Conservation (phyloP, 2,888 invertebrate species). For the Chouioia cunea region DNA sequence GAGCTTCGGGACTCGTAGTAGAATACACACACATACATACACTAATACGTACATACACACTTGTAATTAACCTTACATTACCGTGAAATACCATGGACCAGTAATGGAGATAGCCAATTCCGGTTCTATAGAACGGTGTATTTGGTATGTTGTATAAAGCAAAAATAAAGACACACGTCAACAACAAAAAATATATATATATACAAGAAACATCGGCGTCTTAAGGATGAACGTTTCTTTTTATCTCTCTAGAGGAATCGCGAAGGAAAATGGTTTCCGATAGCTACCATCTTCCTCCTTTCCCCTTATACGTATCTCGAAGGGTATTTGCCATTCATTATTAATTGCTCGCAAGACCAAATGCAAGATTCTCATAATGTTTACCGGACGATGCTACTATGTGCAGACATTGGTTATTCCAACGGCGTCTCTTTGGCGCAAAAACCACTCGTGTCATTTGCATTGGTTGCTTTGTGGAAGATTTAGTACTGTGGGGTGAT, state of each 20-base stretch:
- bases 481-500: background rate
- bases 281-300: slow-evolving; percentile 3
- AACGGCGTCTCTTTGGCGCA: background rate
- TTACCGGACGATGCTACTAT: background rate
- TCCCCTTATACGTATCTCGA: slow-evolving; percentile 16
- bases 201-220: slow-evolving; percentile 1
- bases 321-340: slow-evolving; percentile 54
- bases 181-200: slow-evolving; percentile 8
- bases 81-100: slow-evolving; percentile 17
- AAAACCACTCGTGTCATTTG: slow-evolving; percentile 13
- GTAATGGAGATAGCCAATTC: slow-evolving; percentile 46
- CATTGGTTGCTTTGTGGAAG: background rate
- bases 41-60: background rate
- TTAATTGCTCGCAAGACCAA: slow-evolving; percentile 49
- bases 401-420: slow-evolving; percentile 11
- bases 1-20: no score
- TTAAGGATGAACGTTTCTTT: slow-evolving; percentile 1
- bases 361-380: background rate
- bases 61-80: slow-evolving; percentile 37
- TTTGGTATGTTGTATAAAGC: no score
- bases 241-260: slow-evolving; percentile 21
- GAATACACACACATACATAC: background rate
- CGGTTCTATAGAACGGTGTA: background rate
- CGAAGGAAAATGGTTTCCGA: slow-evolving; percentile 40
- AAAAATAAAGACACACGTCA: slow-evolving; percentile 6